Conservation (phyloP, 1,140 invertebrate species). For the Drosophila carrolli region DNA sequence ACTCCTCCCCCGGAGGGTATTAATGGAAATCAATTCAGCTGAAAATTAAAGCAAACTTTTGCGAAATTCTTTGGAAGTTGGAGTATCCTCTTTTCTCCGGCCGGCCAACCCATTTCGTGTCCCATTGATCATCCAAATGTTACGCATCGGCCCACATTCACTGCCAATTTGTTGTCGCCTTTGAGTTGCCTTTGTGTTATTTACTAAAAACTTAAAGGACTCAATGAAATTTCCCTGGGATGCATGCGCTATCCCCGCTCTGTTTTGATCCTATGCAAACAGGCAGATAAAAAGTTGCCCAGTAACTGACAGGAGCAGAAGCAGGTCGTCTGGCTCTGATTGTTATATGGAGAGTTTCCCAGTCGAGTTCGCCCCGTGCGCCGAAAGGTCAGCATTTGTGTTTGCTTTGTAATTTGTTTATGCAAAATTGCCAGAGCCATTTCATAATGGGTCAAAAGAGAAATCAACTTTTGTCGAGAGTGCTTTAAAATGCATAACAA, state of each 20-base stretch:
- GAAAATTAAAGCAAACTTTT: conserved; percentile 57
- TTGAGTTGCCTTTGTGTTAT: conserved; percentile 69
- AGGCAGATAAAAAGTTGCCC: conserved; percentile 42
- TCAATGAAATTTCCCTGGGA: conserved; percentile 77
- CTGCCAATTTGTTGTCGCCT: conserved; percentile 71
- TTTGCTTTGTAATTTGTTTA: conserved; percentile 83
- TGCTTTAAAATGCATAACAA: conserved; percentile 81
- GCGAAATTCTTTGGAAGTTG: conserved; percentile 55
- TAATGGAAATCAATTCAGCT: conserved; percentile 71
- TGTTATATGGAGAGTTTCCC: conserved; percentile 1
- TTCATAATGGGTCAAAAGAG: conserved; percentile 83
- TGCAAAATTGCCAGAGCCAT: conserved; percentile 82
- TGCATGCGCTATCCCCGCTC: conserved; percentile 40
- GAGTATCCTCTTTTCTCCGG: background rate
- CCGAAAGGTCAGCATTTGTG: conserved; percentile 66
- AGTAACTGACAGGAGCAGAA: conserved; percentile 48
- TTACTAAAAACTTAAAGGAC: conserved; percentile 82
- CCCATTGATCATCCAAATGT: conserved; percentile 63
- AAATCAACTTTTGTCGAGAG: conserved; percentile 83
- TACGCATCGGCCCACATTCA: conserved; percentile 61
- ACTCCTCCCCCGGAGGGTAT: conserved; percentile 22
- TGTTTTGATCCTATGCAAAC: conserved; percentile 78
- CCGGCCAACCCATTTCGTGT: conserved; percentile 15
- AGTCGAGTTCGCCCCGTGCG: conserved; percentile 6
- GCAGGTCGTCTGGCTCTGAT: conserved; percentile 31